phyloP scores from a whole-genome alignment of 2,113 vertebrate species.

The Plecotus auritus region DNA sequence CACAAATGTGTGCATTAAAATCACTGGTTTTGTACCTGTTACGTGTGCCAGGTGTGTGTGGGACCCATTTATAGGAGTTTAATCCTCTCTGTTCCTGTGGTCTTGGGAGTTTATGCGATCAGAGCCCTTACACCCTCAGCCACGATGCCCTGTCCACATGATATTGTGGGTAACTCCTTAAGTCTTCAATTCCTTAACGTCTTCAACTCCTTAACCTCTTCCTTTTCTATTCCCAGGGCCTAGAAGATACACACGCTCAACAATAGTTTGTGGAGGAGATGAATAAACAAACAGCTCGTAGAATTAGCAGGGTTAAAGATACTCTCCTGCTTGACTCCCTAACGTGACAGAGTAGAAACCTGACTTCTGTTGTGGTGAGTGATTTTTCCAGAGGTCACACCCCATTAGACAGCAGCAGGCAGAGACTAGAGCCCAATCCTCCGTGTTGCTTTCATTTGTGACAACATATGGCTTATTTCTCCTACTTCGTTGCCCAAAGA shows the following conservation, averaged over 20 bases:
- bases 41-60: fast-evolving
- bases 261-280: background rate
- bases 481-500: background rate
- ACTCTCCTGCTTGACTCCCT: background rate
- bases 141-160: fast-evolving
- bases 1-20: fast-evolving
- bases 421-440: background rate
- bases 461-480: background rate
- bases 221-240: background rate
- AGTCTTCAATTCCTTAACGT: background rate
- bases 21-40: background rate
- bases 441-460: background rate
- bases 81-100: background rate
- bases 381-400: background rate
- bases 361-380: background rate
- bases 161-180: background rate
- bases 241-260: background rate
- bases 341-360: background rate
- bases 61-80: fast-evolving
- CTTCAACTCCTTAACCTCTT: fast-evolving
- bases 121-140: background rate
- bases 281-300: background rate
- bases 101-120: too few species aligned
- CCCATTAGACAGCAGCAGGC: background rate
- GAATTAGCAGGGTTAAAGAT: background rate